Evolutionary conservation across 2,113 vertebrate species (phyloP), one percentile per base, ranked within the genome.

Genomic region (Oryzias melastigma): DNA sequence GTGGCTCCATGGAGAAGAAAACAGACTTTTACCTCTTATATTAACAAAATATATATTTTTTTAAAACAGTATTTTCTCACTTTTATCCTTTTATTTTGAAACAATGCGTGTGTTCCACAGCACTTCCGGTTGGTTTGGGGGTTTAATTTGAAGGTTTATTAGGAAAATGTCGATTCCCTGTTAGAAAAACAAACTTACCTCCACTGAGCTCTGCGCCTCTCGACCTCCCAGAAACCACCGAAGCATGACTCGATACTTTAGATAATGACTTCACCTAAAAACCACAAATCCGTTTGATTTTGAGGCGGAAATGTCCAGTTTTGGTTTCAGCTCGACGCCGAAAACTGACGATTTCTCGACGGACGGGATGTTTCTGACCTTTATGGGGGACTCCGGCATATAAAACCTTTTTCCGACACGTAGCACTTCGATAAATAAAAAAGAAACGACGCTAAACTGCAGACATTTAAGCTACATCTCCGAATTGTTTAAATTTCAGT

Each of bases 191-290:
- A 12, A 2, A 60, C 75, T 89, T 80, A 96, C 96, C 93, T 98
- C 95, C 2, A 89, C 88, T 27, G 92, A 85, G 16, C 93, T 89
- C 73, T 94, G 95, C 22, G 92, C 89, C 51, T 97, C 95, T 5
- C 95, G 93, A 68, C 93, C 92, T 52, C 96, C 95, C 12, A 98
- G 92, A 55, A 98, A 87, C 96, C 96, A 98, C 22, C 95, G 94
- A 60, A 98, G 75, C 96, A 98, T 97, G 20, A 3, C 62, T n/a
- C 1, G 14, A 12, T 57, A 1, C 24, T 8, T 46, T 17, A 41
- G 1, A 40, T 2, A 17, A 5, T 12, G 5, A 3, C 3, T 17
- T 46, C 4, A 35, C 1, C 57, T 61, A 43, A 19, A 35, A 14
- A 5, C 7, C 44, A 5, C 24, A 1, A 49, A 42, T 35, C 10